A percentile compares a stretch with the other conserved stretches of the same genome.
Conservation (phyloP, 2,797 vertebrate genomes). For the Typhlichthys eigenmanni region DNA sequence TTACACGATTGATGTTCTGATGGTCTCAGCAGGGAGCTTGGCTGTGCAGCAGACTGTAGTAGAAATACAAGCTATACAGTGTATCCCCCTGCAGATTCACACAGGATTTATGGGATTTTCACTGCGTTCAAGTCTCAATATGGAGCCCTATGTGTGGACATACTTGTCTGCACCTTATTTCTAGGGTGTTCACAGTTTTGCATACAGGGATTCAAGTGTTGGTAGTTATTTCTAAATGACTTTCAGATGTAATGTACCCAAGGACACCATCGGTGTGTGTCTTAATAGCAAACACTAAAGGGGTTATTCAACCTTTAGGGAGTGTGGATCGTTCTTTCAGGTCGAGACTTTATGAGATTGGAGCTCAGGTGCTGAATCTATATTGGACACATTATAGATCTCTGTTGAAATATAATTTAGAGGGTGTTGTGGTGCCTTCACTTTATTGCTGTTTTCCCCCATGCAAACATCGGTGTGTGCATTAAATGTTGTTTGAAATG, state of each 20-base stretch:
- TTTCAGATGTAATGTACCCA: slow-evolving; percentile 4
- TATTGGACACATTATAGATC: not conserved
- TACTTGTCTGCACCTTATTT: not conserved
- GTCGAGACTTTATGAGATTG: not conserved
- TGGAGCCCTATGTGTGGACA: not conserved
- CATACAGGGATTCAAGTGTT: not conserved
- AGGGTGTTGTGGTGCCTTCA: too few species aligned
- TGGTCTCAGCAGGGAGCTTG: slow-evolving; percentile 12
- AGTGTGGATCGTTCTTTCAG: not conserved
- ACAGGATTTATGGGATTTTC: not conserved
- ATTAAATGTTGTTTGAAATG: too few species aligned
- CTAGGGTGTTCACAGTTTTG: not conserved
- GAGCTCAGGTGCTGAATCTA: not conserved
- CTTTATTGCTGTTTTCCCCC: too few species aligned
- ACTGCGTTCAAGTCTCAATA: not conserved
- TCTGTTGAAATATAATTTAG: too few species aligned
- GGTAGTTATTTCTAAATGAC: not conserved
- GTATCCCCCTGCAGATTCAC: not conserved
- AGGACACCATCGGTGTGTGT: not conserved
- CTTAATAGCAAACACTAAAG: not conserved
- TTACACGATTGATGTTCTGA: slow-evolving; percentile 20
- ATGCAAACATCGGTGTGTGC: too few species aligned
- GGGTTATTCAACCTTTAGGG: not conserved
- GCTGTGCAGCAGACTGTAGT: slow-evolving; percentile 10
- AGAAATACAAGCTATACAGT: not conserved